These are phyloP conservation scores for Aphodius granarius DNA, from an alignment of 2,888 invertebrate genomes.

Conservation along the genomic window DNA sequence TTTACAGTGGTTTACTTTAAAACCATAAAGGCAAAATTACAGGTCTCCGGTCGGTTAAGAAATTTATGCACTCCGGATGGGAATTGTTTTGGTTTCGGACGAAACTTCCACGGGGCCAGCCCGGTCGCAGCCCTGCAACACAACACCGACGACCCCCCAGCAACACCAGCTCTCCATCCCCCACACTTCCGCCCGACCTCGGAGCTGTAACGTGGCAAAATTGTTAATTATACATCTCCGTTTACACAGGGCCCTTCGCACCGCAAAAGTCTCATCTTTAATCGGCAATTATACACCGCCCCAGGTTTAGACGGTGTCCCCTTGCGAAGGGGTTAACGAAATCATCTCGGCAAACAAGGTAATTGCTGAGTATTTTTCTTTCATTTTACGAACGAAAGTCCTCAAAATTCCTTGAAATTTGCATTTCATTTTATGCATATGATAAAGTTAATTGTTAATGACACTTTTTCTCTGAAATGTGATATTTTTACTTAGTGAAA, in stretches of 20 bases:
- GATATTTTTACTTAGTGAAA: too few species aligned
- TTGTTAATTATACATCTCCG: slow-evolving; percentile 10
- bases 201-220: neutral
- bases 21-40: slow-evolving; percentile 54
- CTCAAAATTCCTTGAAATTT: too few species aligned
- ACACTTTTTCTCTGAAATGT: too few species aligned
- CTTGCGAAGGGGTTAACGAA: neutral
- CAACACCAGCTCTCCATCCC: neutral
- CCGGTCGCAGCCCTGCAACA: neutral
- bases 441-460: too few species aligned
- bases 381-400: too few species aligned
- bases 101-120: slow-evolving; percentile 5
- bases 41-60: slow-evolving; percentile 50
- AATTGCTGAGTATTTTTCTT: neutral
- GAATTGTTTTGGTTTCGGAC: slow-evolving; percentile 38
- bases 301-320: neutral
- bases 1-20: slow-evolving; percentile 52
- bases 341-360: neutral
- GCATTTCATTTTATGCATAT: too few species aligned
- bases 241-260: neutral
- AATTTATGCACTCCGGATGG: slow-evolving; percentile 50
- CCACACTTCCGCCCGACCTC: neutral
- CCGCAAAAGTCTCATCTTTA: neutral
- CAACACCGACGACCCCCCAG: neutral
- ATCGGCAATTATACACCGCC: neutral